These are phyloP conservation scores for Merops nubicus DNA, from an alignment of 2,113 vertebrate species.

Conservation along the genomic window DNA sequence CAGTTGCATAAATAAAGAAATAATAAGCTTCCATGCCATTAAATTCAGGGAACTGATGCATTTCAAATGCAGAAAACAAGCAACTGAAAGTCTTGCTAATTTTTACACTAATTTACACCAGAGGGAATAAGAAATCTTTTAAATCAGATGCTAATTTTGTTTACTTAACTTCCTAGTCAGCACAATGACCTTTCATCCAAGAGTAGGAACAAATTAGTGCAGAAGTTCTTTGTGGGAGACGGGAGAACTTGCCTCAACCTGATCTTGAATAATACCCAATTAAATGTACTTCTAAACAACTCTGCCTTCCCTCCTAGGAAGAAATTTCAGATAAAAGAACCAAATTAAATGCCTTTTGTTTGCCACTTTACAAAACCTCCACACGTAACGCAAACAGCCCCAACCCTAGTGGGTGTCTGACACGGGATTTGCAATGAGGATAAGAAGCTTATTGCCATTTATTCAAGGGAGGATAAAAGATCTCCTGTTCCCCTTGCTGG, in stretches of 20 bases:
- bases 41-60: slow-evolving; percentile 16
- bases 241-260: slow-evolving; percentile 44
- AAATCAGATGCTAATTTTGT: slow-evolving; percentile 74
- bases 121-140: slow-evolving; percentile 62
- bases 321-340: slow-evolving; percentile 39
- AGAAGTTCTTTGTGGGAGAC: slow-evolving; percentile 55
- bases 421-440: slow-evolving; percentile 54
- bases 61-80: slow-evolving; percentile 41
- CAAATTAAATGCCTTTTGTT: slow-evolving; percentile 24
- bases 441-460: slow-evolving; percentile 59
- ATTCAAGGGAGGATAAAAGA: slow-evolving; percentile 40
- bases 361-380: slow-evolving; percentile 34
- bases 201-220: slow-evolving; percentile 44
- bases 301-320: slow-evolving; percentile 44
- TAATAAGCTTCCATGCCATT: slow-evolving; percentile 11
- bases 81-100: slow-evolving; percentile 55
- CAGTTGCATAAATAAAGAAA: slow-evolving; percentile 10
- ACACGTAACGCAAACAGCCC: slow-evolving; percentile 39
- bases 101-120: slow-evolving; percentile 73
- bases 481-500: background rate
- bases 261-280: slow-evolving; percentile 57
- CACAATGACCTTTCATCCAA: slow-evolving; percentile 65
- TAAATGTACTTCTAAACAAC: slow-evolving; percentile 37
- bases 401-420: slow-evolving; percentile 60
- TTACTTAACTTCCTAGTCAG: slow-evolving; percentile 70